phyloP scores from a whole-genome alignment of 2,888 invertebrate species.

The Gandaritis pyraliata region DNA sequence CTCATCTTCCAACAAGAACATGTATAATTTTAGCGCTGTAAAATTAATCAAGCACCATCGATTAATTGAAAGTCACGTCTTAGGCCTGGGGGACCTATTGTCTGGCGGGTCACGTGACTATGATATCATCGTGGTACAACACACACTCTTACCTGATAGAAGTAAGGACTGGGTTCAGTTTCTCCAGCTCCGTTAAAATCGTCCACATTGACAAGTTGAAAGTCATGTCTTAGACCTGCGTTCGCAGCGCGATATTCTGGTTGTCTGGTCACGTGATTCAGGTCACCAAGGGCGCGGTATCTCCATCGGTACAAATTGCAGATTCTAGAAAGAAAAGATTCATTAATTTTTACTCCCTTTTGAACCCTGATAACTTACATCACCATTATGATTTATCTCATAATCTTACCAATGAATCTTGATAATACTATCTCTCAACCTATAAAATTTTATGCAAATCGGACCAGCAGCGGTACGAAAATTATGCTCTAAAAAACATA shows the following conservation, averaged over 20 bases:
- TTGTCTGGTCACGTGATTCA: conserved; percentile 93
- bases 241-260: conserved; percentile 96
- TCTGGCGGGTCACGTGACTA: conserved; percentile 86
- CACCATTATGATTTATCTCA: too few species aligned
- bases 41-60: too few species aligned
- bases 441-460: too few species aligned
- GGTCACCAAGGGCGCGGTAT: conserved; percentile 97
- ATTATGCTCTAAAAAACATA: too few species aligned
- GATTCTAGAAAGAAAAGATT: conserved; percentile 83
- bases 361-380: too few species aligned
- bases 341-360: too few species aligned
- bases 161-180: conserved; percentile 98
- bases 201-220: conserved; percentile 97
- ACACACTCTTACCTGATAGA: conserved; percentile 91
- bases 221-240: conserved; percentile 96
- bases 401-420: too few species aligned
- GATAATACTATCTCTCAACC: too few species aligned
- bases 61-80: conserved; percentile 96
- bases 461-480: too few species aligned
- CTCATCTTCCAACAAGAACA: too few species aligned
- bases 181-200: conserved; percentile 99
- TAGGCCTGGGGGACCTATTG: conserved; percentile 98
- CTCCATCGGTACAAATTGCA: conserved; percentile 98
- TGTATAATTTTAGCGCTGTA: too few species aligned
- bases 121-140: not conserved